A percentile compares a stretch with the other conserved stretches of the same genome.
Evolutionary conservation across 2,113 vertebrate genomes (phyloP).

Genomic region (Phrynosoma blainvillii): DNA sequence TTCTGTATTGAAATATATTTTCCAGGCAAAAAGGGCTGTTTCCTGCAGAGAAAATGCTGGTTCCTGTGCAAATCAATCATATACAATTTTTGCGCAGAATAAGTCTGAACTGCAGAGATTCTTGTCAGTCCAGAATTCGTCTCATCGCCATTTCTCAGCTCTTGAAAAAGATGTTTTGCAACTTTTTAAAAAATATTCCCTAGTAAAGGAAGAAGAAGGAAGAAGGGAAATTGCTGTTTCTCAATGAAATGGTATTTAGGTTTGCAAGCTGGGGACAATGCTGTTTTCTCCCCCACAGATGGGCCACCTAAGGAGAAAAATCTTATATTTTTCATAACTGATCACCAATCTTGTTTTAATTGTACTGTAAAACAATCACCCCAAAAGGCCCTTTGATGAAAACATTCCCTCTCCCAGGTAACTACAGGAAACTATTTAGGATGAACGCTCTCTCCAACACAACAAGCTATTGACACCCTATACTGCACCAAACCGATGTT

Average conservation of each 20-base stretch:
- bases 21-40: too few relatives aligned
- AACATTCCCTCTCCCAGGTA: background rate
- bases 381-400: background rate
- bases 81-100: too few relatives aligned
- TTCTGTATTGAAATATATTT: too few relatives aligned
- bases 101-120: too few relatives aligned
- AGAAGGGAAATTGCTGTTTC: background rate
- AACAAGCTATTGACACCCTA: background rate
- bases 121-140: too few relatives aligned
- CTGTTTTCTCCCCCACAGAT: background rate
- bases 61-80: too few relatives aligned
- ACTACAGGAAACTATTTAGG: too few relatives aligned
- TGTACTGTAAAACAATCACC: background rate
- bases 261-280: background rate
- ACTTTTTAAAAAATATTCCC: too few relatives aligned
- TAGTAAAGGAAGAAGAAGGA: background rate
- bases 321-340: background rate
- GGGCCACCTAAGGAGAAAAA: background rate
- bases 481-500: constrained; percentile 22
- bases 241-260: background rate
- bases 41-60: too few relatives aligned
- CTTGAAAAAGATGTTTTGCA: too few relatives aligned
- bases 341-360: background rate
- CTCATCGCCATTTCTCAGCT: too few relatives aligned
- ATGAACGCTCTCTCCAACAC: background rate